phyloP scores from a whole-genome alignment of 2,888 invertebrate genomes.

The Brenthis ino region DNA sequence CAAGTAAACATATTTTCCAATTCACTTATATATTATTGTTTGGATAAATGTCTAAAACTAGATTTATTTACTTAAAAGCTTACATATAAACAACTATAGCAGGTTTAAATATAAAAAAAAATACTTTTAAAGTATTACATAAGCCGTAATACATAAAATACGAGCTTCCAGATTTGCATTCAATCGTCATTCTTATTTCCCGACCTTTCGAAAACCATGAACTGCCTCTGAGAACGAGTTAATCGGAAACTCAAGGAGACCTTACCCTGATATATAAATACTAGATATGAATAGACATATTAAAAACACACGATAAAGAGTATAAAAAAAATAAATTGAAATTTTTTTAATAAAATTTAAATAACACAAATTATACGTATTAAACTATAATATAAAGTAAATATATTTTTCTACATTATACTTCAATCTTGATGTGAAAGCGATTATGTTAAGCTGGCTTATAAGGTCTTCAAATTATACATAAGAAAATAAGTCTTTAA shows the following conservation, averaged over 20 bases:
- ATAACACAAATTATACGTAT: neutral
- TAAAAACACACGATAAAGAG: too few species aligned
- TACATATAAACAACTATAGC: too few species aligned
- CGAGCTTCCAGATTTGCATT: slow-evolving; percentile 19
- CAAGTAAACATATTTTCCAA: too few species aligned
- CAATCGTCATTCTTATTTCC: slow-evolving; percentile 5
- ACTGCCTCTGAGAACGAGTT: slow-evolving; percentile 19
- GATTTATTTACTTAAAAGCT: too few species aligned
- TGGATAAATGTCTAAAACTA: too few species aligned
- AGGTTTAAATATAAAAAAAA: neutral
- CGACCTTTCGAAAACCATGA: slow-evolving; percentile 21
- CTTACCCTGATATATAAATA: slow-evolving; percentile 1
- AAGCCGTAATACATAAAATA: slow-evolving; percentile 10
- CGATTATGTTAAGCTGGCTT: too few species aligned
- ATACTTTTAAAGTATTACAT: neutral
- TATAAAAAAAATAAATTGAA: too few species aligned
- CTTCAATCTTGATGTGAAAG: too few species aligned
- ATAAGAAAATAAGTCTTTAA: too few species aligned
- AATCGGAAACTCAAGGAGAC: slow-evolving; percentile 24
- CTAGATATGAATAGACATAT: neutral
- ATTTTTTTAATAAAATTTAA: too few species aligned
- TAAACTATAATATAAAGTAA: neutral
- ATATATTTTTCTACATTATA: neutral
- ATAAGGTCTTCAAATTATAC: too few species aligned
- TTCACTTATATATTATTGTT: too few species aligned